A percentile compares a stretch with the other conserved stretches of the same genome.
Conservation (phyloP, 64 coral and sea anemone species). For the Montipora cactus region DNA sequence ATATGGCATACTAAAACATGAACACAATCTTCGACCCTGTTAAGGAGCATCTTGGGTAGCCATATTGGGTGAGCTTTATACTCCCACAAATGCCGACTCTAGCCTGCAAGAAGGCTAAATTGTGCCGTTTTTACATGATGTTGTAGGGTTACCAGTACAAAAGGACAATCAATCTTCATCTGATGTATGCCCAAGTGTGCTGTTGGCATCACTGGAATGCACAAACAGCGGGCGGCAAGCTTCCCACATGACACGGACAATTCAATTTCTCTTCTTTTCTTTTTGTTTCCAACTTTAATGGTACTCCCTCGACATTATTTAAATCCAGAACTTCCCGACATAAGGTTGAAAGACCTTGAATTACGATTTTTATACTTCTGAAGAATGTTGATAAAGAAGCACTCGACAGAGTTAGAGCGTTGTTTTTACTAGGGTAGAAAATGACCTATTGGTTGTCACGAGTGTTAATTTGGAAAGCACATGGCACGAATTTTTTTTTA, state of each 20-base stretch:
- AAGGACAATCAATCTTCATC: too few relatives aligned
- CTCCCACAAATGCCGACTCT: too few relatives aligned
- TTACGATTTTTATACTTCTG: not conserved
- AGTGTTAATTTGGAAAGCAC: not conserved
- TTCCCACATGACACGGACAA: not conserved
- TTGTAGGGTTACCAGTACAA: too few relatives aligned
- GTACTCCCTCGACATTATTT: not conserved
- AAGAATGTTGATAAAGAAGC: not conserved
- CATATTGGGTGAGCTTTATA: too few relatives aligned
- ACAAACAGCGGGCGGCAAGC: too few relatives aligned
- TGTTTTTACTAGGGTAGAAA: conserved; percentile 9
- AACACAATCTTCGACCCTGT: too few relatives aligned
- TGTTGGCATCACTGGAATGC: too few relatives aligned
- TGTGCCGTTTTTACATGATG: too few relatives aligned
- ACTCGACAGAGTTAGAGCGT: not conserved
- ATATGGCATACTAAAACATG: too few relatives aligned
- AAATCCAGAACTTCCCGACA: not conserved
- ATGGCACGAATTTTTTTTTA: not conserved
- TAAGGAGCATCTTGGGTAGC: too few relatives aligned
- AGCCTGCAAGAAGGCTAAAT: too few relatives aligned
- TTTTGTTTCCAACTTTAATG: not conserved
- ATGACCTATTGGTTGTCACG: not conserved
- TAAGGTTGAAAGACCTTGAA: not conserved
- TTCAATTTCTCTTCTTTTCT: not conserved
- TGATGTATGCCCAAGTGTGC: too few relatives aligned